Evolutionary conservation across 2,888 invertebrate species (phyloP).

Genomic region (Notodonta ziczac): DNA sequence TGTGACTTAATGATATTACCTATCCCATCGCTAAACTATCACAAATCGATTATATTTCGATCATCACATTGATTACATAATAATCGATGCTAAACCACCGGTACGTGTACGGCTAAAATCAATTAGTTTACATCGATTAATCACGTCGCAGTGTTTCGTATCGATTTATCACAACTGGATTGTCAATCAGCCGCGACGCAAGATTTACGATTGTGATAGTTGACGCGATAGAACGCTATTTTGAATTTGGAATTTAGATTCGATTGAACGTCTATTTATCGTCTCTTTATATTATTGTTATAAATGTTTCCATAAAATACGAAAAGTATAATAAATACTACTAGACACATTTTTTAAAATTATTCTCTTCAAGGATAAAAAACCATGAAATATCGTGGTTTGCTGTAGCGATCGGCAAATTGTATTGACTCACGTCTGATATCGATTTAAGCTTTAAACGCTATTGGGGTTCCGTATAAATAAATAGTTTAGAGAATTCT

Average conservation of each 20-base stretch:
- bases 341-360: too few species aligned
- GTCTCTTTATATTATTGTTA: background rate
- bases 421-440: slow-evolving; percentile 58
- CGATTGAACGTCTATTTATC: background rate
- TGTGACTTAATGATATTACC: background rate
- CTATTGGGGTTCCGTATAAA: slow-evolving; percentile 50
- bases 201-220: slow-evolving; percentile 37
- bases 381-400: slow-evolving; percentile 22
- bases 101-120: slow-evolving; percentile 34
- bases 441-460: slow-evolving; percentile 60
- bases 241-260: slow-evolving; percentile 12
- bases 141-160: slow-evolving; percentile 45
- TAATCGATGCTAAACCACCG: slow-evolving; percentile 30
- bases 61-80: slow-evolving; percentile 26
- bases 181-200: slow-evolving; percentile 50
- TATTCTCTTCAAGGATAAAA: too few species aligned
- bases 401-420: slow-evolving; percentile 50
- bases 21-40: background rate
- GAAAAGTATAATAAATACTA: too few species aligned
- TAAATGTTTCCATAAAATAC: too few species aligned
- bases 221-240: slow-evolving; percentile 18
- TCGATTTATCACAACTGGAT: slow-evolving; percentile 55
- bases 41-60: slow-evolving; percentile 1
- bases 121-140: slow-evolving; percentile 52
- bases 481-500: background rate